phyloP scores from a whole-genome alignment of 2,888 invertebrate genomes.

The Autographa pulchrina region DNA sequence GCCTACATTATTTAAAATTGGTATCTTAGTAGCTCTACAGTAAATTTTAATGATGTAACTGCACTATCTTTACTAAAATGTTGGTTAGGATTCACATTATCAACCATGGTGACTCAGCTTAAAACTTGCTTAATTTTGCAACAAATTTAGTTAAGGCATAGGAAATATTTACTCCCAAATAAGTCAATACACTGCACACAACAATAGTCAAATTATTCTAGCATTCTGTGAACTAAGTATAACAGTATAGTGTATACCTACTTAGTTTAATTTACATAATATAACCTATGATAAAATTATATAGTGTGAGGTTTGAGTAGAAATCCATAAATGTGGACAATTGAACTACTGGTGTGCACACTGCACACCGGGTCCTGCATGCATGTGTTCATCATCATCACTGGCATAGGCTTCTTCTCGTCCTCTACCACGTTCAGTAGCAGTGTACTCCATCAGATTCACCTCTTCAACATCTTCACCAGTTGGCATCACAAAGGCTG shows the following conservation, averaged over 20 bases:
- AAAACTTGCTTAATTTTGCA: constrained; percentile 52
- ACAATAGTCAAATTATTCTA: constrained; percentile 65
- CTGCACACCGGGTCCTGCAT: constrained; percentile 91
- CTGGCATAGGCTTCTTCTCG: constrained; percentile 93
- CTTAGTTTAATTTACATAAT: constrained; percentile 74
- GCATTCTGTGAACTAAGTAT: constrained; percentile 66
- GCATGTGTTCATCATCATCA: constrained; percentile 90
- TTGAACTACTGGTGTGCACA: constrained; percentile 94
- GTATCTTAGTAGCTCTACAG: constrained; percentile 42
- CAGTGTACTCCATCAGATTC: constrained; percentile 93
- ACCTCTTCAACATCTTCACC: constrained; percentile 97
- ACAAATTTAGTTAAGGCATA: constrained; percentile 55
- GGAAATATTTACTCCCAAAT: constrained; percentile 53
- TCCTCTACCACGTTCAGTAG: constrained; percentile 87
- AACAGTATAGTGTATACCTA: constrained; percentile 67
- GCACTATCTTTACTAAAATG: constrained; percentile 30
- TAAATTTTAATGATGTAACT: constrained; percentile 45
- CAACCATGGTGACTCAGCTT: constrained; percentile 38
- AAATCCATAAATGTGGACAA: constrained; percentile 73
- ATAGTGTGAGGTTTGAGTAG: constrained; percentile 83
- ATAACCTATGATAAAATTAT: constrained; percentile 83
- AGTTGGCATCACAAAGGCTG: constrained; percentile 92
- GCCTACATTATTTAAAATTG: constrained; percentile 26
- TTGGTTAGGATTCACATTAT: constrained; percentile 27
- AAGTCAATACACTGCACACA: constrained; percentile 66